Evolutionary conservation across 92 coral and sea anemone species (phyloP).

Genomic region (Hydrozoanthus gracilis): DNA sequence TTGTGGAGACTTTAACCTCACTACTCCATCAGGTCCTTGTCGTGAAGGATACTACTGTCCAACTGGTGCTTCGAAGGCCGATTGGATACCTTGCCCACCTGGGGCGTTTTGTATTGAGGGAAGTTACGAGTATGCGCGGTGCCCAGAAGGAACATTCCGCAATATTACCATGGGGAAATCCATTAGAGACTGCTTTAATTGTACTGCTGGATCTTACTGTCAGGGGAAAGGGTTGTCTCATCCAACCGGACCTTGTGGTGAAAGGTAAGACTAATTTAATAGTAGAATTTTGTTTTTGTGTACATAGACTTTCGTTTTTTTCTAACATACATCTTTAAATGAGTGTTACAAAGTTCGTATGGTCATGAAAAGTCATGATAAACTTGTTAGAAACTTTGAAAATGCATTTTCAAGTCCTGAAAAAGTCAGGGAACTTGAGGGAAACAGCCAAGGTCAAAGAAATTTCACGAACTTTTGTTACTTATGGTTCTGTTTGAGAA

Average conservation of each 20-base stretch:
- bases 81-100: conserved; percentile 89
- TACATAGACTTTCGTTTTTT: neutral
- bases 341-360: no score
- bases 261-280: conserved; percentile 61
- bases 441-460: no score
- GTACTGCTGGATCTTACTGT: conserved; percentile 95
- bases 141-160: conserved; percentile 91
- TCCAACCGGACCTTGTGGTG: conserved; percentile 91
- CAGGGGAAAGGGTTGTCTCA: conserved; percentile 78
- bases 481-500: no score
- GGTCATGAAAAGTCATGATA: no score
- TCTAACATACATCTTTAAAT: no score
- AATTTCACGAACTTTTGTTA: no score
- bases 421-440: no score
- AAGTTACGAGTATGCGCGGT: conserved; percentile 67
- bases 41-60: conserved; percentile 96
- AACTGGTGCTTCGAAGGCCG: conserved; percentile 78
- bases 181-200: conserved; percentile 76
- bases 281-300: neutral
- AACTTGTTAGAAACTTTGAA: no score
- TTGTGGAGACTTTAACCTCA: conserved; percentile 83
- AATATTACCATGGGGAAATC: conserved; percentile 78
- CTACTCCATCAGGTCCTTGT: conserved; percentile 79
- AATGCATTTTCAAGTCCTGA: no score
- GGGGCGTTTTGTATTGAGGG: conserved; percentile 83